These are phyloP conservation scores for Hyperoodon ampullatus DNA, from an alignment of 2,113 vertebrate genomes.

Conservation along the genomic window DNA sequence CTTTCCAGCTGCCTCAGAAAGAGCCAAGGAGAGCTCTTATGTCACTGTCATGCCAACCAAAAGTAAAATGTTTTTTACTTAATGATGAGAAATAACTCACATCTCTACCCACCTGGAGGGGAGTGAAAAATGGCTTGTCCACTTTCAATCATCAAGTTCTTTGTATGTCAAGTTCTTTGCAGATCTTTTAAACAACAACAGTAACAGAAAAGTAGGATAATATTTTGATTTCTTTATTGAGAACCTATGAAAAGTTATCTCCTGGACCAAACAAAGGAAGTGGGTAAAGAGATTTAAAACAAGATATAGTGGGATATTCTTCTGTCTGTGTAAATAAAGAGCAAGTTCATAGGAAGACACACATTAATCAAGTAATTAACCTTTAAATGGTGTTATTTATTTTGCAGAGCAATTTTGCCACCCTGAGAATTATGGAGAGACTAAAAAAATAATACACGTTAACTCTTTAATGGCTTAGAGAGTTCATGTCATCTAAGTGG, in stretches of 20 bases:
- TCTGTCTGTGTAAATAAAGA: constrained; percentile 44
- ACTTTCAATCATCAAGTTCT: constrained; percentile 68
- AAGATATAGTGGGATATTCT: constrained; percentile 52
- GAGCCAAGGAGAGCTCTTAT: constrained; percentile 71
- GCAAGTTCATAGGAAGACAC: neutral
- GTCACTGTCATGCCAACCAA: constrained; percentile 76
- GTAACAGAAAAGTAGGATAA: constrained; percentile 53
- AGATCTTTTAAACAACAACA: constrained; percentile 63
- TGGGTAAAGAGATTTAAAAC: constrained; percentile 30
- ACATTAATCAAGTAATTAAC: constrained; percentile 61
- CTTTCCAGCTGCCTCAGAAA: constrained; percentile 74
- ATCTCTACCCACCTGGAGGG: constrained; percentile 74
- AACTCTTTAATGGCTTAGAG: constrained; percentile 70
- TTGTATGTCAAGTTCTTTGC: constrained; percentile 44
- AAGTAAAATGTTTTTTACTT: constrained; percentile 75
- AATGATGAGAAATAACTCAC: constrained; percentile 83
- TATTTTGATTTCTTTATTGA: constrained; percentile 50
- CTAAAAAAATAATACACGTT: constrained; percentile 45
- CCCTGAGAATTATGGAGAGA: constrained; percentile 34
- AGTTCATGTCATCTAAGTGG: constrained; percentile 28
- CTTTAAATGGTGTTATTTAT: constrained; percentile 59
- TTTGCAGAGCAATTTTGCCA: constrained; percentile 52
- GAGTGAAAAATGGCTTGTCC: constrained; percentile 72
- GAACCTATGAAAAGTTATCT: neutral
- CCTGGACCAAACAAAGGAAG: constrained; percentile 17